A percentile compares a stretch with the other conserved stretches of the same genome.
phyloP scores from a whole-genome alignment of 2,797 vertebrate species.

The Apodemus agrarius region DNA sequence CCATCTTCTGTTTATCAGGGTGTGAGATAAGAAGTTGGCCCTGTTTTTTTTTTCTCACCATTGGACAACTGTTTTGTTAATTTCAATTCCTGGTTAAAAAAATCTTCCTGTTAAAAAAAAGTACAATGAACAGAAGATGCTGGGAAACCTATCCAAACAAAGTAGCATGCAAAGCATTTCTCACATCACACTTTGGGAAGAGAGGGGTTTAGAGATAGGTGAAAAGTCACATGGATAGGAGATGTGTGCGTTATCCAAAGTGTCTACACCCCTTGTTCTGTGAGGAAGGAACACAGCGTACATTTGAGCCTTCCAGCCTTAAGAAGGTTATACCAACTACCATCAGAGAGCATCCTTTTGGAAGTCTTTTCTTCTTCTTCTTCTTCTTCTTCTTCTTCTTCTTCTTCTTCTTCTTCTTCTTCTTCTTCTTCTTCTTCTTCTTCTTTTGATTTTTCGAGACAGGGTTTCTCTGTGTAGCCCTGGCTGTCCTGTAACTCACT shows the following conservation, averaged over 20 bases:
- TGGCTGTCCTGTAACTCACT: too few relatives aligned
- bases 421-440: too few relatives aligned
- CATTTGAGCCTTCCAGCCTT: neutral
- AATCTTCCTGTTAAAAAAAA: slow-evolving; percentile 22
- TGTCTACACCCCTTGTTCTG: neutral
- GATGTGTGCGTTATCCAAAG: neutral
- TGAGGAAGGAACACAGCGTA: neutral
- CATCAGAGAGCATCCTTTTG: neutral
- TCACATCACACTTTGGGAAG: neutral
- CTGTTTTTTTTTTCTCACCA: neutral
- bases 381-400: too few relatives aligned
- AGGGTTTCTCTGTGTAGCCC: too few relatives aligned
- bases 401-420: too few relatives aligned
- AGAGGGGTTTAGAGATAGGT: neutral
- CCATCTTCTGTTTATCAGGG: neutral
- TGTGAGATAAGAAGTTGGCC: neutral
- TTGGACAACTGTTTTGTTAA: neutral
- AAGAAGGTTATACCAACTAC: neutral
- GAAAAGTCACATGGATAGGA: neutral
- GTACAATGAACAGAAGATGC: neutral
- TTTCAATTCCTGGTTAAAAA: neutral
- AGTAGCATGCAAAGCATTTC: neutral
- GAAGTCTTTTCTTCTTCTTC: too few relatives aligned
- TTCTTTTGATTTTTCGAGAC: too few relatives aligned
- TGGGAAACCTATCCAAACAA: neutral